A percentile compares a stretch with the other conserved stretches of the same genome.
Evolutionary conservation across 2,797 vertebrate species (phyloP).

Genomic region (Epinephelus malabaricus): DNA sequence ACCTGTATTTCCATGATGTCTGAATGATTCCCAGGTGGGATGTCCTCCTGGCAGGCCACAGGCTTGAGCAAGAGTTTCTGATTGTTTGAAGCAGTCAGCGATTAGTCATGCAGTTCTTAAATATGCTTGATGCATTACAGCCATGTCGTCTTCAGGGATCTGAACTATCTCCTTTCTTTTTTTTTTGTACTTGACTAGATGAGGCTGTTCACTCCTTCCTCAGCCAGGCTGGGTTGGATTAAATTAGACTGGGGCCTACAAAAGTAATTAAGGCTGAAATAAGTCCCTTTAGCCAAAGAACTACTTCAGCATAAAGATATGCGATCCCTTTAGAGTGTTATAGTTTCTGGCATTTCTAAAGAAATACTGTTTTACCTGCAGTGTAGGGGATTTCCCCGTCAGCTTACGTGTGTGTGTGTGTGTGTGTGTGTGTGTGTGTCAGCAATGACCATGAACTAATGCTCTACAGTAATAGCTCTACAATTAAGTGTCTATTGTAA

Average conservation of each 20-base stretch:
- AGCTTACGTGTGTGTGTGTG: constrained; percentile 8
- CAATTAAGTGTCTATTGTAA: too few species aligned
- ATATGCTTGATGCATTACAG: constrained; percentile 61
- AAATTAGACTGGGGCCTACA: constrained; percentile 45
- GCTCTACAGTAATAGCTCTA: too few species aligned
- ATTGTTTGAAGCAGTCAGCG: constrained; percentile 57
- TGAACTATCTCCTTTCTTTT: constrained; percentile 33
- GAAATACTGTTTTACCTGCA: constrained; percentile 46
- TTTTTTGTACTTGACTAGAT: constrained; percentile 29
- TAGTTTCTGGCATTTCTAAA: constrained; percentile 39
- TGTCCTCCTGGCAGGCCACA: constrained; percentile 39
- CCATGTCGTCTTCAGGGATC: constrained; percentile 45
- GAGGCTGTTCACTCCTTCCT: constrained; percentile 43
- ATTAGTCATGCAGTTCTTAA: constrained; percentile 63
- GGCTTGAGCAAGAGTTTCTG: constrained; percentile 51
- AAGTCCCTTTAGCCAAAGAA: constrained; percentile 34
- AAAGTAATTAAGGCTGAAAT: constrained; percentile 60
- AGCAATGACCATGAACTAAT: too few species aligned
- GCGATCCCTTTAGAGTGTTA: constrained; percentile 40
- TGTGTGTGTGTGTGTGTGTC: not conserved
- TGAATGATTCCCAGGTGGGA: constrained; percentile 71
- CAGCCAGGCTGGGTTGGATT: constrained; percentile 45
- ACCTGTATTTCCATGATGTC: constrained; percentile 63
- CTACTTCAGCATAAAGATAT: constrained; percentile 61
- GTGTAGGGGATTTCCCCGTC: constrained; percentile 54